Percentiles rank a stretch among this genome's conserved stretches.
phyloP scores from a whole-genome alignment of 1,140 invertebrate species.

The Ceratina australensis region DNA sequence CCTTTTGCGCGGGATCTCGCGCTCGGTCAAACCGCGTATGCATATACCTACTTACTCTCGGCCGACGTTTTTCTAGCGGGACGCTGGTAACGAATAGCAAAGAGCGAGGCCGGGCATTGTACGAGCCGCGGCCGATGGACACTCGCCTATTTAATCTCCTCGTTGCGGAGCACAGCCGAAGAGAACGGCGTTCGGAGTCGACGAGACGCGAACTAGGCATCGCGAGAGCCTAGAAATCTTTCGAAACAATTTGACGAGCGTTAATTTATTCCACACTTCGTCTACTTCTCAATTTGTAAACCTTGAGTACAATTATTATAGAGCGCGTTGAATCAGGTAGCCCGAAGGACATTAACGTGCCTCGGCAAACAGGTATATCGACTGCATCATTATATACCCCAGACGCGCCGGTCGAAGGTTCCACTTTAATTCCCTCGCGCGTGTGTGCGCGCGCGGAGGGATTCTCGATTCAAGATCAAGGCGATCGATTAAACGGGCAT shows the following conservation, averaged over 20 bases:
- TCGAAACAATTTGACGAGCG: no score
- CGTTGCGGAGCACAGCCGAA: background rate
- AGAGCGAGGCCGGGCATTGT: background rate
- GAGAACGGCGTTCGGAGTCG: background rate
- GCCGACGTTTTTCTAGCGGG: slow-evolving; percentile 38
- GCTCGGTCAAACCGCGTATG: slow-evolving; percentile 24
- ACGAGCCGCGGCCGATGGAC: slow-evolving; percentile 5
- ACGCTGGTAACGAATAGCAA: slow-evolving; percentile 30
- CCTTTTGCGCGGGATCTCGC: slow-evolving; percentile 68
- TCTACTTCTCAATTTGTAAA: no score
- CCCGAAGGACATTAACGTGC: background rate
- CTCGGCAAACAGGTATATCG: background rate
- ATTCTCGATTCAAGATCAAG: background rate
- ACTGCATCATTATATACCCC: slow-evolving; percentile 6
- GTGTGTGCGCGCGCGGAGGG: background rate
- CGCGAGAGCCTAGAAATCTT: no score
- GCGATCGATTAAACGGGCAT: slow-evolving; percentile 2
- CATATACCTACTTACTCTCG: slow-evolving; percentile 22
- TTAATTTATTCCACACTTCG: no score
- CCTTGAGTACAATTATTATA: background rate
- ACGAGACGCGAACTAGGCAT: no score
- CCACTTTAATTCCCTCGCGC: background rate
- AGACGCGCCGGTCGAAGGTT: background rate
- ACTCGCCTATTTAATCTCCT: background rate
- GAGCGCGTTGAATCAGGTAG: background rate